Base-by-base conservation (phyloP, 2,888 invertebrate genomes). In the Coecobrya sp. region DNA sequence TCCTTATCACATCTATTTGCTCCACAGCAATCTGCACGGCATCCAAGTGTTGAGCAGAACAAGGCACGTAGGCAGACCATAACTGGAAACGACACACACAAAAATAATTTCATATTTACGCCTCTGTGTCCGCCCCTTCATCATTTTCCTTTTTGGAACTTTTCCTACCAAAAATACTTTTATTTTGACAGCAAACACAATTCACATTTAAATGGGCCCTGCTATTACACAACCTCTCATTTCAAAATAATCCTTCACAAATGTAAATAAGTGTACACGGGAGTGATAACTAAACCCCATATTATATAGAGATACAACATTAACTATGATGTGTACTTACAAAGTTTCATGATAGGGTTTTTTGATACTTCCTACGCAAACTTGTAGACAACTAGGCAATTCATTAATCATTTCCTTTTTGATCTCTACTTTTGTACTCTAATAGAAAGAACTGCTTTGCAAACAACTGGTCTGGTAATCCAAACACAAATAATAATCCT, bases 41-140 rank as follows among this genome's bases (percentile, higher is more conserved):
- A 95, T 98, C 98, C 95, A 97, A 97, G 96, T 97, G 97, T 96
- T 98, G 98, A 76, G 97, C 97, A 95, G 97, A 97, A 96, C 98
- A 98, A 70, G 97, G 97, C 95, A 98, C 98, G 96, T 98, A 98
- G 93, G 98, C 98, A 73, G 98, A 98, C 98, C 98, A 98, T 96
- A 98, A 98, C 98, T 98, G 96, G 13, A 52, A 82, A 70, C 0
- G 25, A 65, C 7, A 49, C 5, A 45, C 8, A 13, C 2, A 16
- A 82, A 81, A 81, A 81, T 4, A 68, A 27, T 68, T 27, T 68
- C 19, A 59, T 16, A 65, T 65, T 65, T 65, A 25, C 10, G 11
- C 25, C 27, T 65, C 25, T 27, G 27, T 13, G 0, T 27, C 59
- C 59, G 16, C 19, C 59, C 8, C 19, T 4, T 59, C 19, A 59